Evolutionary conservation across 2,113 vertebrate genomes (phyloP), one percentile per base, ranked within the genome.

Genomic region (Orthonyx spaldingii): DNA sequence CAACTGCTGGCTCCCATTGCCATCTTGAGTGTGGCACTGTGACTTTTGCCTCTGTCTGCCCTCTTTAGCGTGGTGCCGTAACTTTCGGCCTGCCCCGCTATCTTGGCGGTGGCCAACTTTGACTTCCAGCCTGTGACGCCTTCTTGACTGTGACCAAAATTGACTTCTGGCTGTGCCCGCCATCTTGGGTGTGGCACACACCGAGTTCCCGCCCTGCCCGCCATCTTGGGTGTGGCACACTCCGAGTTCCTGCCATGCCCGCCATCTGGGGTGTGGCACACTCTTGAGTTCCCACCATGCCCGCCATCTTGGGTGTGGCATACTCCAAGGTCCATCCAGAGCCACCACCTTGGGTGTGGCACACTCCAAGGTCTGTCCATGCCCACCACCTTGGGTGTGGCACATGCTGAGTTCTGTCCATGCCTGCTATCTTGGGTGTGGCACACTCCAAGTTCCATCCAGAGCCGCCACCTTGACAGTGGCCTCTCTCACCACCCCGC

Each of bases 1-100:
- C 0, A 2, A 41, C 41, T 11, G 13, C 18, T 0, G 1, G 1
- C 19, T 46, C 33, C 72, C 4, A 2, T 24, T 1, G 4, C 16
- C 55, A 13, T 11, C 32, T 4, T 35, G 2, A 57, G 24, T 10
- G 71, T 30, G 42, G 42, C 55, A 57, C 41, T 8, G 5, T 35
- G 53, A 27, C 3, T 5, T 1, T 7, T 7, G 10, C 1, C 30
- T 20, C 22, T 42, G 4, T n/a, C 16, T 10, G 0, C 4, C 44
- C 47, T 13, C 32, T 5, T 14, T 22, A 47, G n/a, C 10, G 32
- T 65, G 63, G 41, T 32, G 24, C 55, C 1, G 15, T 21, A 9
- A 47, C 46, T 47, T 47, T 42, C 11, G 41, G 41, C 41, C 41
- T 30, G 42, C 19, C 33, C 26, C 1, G 0, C 42, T 3, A 18